Evolutionary conservation across 1,140 invertebrate species (phyloP).

Genomic region (Drosophila parabipectinata): DNA sequence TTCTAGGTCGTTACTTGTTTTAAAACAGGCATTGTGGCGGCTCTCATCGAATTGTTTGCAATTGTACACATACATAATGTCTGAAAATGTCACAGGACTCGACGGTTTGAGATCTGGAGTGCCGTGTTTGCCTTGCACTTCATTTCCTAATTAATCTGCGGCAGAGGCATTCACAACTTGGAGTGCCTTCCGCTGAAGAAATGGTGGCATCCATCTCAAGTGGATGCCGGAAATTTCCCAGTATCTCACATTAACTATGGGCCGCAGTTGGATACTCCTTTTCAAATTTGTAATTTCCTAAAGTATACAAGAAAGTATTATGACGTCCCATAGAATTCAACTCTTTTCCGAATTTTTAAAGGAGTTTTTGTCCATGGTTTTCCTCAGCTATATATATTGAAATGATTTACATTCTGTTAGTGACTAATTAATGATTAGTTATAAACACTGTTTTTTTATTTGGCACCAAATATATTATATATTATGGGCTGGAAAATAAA

Average conservation of each 20-base stretch:
- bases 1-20: background rate
- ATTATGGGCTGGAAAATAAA: no score
- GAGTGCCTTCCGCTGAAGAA: slow-evolving; percentile 11
- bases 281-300: background rate
- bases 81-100: slow-evolving; percentile 2
- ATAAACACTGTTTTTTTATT: no score
- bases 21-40: slow-evolving; percentile 8
- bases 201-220: slow-evolving; percentile 13
- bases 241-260: background rate
- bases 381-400: no score
- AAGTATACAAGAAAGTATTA: no score
- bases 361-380: no score
- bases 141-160: slow-evolving; percentile 44
- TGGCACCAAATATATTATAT: no score
- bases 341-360: no score
- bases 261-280: background rate
- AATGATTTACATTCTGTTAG: no score
- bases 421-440: no score
- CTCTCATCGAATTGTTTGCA: slow-evolving; percentile 1
- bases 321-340: no score
- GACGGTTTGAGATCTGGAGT: slow-evolving; percentile 3
- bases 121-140: slow-evolving; percentile 36
- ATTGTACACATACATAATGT: background rate
- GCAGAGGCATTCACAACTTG: slow-evolving; percentile 19
- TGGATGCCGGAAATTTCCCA: background rate